Evolutionary conservation across 2,888 invertebrate species (phyloP).

Genomic region (Pherbina coryleti): DNA sequence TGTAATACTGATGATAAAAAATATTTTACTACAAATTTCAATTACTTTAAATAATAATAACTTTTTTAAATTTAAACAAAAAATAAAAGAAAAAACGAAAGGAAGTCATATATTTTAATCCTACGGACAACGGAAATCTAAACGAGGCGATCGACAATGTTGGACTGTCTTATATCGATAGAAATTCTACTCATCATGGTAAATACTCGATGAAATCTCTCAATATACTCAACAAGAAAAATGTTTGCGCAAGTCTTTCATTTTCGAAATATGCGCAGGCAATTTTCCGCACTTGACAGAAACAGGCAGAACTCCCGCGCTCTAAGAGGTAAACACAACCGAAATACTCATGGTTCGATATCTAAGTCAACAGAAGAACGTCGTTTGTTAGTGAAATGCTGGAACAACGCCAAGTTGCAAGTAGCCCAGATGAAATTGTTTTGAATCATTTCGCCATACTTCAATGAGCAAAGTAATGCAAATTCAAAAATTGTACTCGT

Average conservation of each 20-base stretch:
- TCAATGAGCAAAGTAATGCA: too few relatives aligned
- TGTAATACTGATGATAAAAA: conserved; percentile 15
- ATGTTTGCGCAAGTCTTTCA: conserved; percentile 38
- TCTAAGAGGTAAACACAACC: neutral
- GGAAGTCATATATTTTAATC: neutral
- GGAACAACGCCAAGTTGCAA: conserved; percentile 26
- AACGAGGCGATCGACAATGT: conserved; percentile 65
- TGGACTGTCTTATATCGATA: conserved; percentile 56
- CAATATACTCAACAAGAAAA: conserved; percentile 19
- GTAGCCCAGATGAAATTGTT: neutral
- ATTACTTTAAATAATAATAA: conserved; percentile 3
- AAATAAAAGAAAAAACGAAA: conserved; percentile 14
- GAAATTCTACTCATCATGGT: conserved; percentile 24
- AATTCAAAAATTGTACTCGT: too few relatives aligned
- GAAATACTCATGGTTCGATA: neutral
- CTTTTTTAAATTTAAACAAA: conserved; percentile 6
- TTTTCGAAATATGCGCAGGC: conserved; percentile 39
- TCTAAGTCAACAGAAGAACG: neutral
- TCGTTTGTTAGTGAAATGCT: conserved; percentile 10
- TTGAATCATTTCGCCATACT: neutral
- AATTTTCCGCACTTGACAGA: conserved; percentile 30
- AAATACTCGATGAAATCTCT: conserved; percentile 36
- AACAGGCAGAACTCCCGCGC: conserved; percentile 8
- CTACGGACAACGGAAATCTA: conserved; percentile 64
- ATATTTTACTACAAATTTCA: conserved; percentile 15